Evolutionary conservation across 2,888 invertebrate genomes (phyloP), one percentile per base, ranked within the genome.

Genomic region (Apoda limacodes): DNA sequence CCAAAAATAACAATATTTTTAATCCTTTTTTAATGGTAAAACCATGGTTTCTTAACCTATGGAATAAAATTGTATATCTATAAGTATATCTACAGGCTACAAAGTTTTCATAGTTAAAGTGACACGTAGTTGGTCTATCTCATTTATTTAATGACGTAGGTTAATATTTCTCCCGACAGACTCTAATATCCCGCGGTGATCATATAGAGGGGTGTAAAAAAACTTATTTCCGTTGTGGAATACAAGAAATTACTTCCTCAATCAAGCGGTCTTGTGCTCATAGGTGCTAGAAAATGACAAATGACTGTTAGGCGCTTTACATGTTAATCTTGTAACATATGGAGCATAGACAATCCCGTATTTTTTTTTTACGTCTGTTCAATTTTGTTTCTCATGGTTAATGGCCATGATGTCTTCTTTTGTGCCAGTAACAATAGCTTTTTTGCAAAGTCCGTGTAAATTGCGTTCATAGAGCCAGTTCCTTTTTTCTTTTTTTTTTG

Each of bases 221-320:
- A 78, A 72, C 62, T 61, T 67, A 70, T 78, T 72, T 80, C 80
- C 80, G 76, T 61, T 70, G 59, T 58, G 58, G 64, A 53, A 63
- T 49, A 61, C 59, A 57, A 69, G 71, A 76, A 76, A 78, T 74
- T 55, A 72, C 80, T 80, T 80, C 80, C 80, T 76, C 76, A 80
- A 80, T 80, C 80, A 80, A 69, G 54, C 52, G 39, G 46, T 45
- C 55, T 55, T 28, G 50, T 50, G 54, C 49, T 43, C 42, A 35
- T 25, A 39, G 39, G n/a, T n/a, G n/a, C n/a, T 34, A 17, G 42
- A 53, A 58, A 61, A 68, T 78, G 80, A 78, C 75, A 72, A 76
- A 80, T 78, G 70, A 67, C 68, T 64, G 51, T 57, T 56, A 58
- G 52, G 47, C 49, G 51, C 60, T 61, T 66, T 51, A 71, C 69